Percentiles rank a stretch among this genome's conserved stretches.
These are phyloP conservation scores for Cydia pomonella DNA, from an alignment of 1,140 invertebrate species.

Conservation along the genomic window DNA sequence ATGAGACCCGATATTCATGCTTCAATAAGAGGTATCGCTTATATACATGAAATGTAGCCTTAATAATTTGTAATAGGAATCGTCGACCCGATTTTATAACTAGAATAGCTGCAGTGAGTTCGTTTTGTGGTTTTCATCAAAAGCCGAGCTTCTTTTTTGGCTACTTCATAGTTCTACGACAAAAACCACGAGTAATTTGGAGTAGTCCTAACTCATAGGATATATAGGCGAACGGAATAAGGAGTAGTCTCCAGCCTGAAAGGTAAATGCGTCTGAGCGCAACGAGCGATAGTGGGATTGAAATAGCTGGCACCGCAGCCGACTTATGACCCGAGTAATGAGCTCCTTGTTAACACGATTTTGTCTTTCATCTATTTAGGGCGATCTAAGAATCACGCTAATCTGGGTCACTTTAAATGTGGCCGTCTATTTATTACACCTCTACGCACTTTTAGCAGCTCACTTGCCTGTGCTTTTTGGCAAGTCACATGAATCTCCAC, in stretches of 20 bases:
- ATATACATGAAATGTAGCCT: no score
- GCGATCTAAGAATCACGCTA: neutral
- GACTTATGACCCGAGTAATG: neutral
- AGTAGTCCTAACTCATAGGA: no score
- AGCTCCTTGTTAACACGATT: slow-evolving; percentile 7
- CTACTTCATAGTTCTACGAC: no score
- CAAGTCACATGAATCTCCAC: slow-evolving; percentile 6
- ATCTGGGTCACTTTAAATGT: slow-evolving; percentile 1
- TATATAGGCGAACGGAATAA: no score
- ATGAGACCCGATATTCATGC: no score
- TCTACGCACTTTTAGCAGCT: neutral
- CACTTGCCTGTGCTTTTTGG: neutral
- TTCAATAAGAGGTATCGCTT: no score
- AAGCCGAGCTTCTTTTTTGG: no score
- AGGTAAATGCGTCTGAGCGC: neutral
- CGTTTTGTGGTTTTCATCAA: no score
- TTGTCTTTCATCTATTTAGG: slow-evolving; percentile 5
- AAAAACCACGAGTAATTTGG: no score
- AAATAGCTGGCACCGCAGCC: neutral
- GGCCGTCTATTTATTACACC: neutral
- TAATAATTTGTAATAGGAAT: no score
- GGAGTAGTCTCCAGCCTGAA: neutral
- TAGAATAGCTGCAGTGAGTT: neutral
- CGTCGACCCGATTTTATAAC: neutral
- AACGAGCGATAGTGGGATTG: neutral